Conservation (phyloP, 2,113 vertebrate genomes). For the Hoplias malabaricus region DNA sequence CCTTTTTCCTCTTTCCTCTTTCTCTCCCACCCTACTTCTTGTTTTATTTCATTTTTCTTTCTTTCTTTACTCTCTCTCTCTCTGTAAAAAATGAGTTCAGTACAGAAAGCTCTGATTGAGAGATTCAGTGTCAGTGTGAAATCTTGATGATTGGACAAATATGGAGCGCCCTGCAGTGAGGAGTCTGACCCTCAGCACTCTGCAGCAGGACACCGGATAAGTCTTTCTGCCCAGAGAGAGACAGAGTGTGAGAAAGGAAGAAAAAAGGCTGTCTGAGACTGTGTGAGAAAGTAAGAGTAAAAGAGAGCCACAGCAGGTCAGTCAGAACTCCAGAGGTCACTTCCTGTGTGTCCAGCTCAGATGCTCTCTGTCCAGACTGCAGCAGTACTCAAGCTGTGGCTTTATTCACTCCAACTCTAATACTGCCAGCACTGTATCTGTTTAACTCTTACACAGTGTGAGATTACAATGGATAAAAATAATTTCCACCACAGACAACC, state of each 20-base stretch:
- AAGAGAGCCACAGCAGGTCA: not conserved
- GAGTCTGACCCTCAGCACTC: not conserved
- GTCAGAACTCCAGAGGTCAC: conserved; percentile 13
- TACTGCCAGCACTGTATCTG: not conserved
- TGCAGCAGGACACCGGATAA: conserved; percentile 16
- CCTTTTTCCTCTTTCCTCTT: too few relatives aligned
- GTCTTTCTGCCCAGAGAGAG: not conserved
- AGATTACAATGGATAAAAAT: too few relatives aligned
- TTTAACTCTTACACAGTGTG: not conserved
- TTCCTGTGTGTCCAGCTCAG: conserved; percentile 22
- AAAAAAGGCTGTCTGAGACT: not conserved
- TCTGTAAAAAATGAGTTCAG: not conserved
- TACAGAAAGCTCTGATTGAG: not conserved
- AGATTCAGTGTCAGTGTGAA: not conserved
- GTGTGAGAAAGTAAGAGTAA: not conserved
- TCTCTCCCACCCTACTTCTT: not conserved
- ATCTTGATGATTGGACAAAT: not conserved
- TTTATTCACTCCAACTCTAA: not conserved
- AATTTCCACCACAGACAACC: too few relatives aligned
- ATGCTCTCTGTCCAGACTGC: not conserved
- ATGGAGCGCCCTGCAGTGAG: not conserved
- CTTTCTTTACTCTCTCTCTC: not conserved
- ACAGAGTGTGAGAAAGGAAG: not conserved
- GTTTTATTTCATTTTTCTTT: too few relatives aligned
- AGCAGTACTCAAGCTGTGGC: not conserved